Percentiles rank a stretch among this genome's conserved stretches.
phyloP scores from a whole-genome alignment of 30 jellyfish, hydroid and myxozoan genomes.

The Sanderia malayensis region DNA sequence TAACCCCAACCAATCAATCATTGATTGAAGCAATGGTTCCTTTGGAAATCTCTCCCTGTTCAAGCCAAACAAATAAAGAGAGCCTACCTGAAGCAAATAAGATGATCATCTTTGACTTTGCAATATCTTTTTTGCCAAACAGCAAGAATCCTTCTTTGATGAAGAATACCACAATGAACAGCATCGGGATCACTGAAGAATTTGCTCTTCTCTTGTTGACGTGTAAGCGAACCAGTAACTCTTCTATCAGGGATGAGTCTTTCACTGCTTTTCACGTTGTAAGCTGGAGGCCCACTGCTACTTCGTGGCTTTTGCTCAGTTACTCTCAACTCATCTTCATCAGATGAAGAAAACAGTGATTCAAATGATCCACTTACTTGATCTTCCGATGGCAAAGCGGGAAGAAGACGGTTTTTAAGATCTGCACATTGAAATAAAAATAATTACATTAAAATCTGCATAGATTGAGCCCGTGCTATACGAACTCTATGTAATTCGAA shows the following conservation, averaged over 20 bases:
- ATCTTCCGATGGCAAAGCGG: conserved; percentile 43
- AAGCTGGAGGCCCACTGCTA: conserved; percentile 53
- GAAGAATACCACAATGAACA: conserved; percentile 81
- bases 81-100: conserved; percentile 72
- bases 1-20: too few relatives aligned
- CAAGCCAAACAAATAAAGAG: too few relatives aligned
- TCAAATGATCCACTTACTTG: conserved; percentile 84
- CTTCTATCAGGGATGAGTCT: conserved; percentile 46
- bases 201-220: conserved; percentile 44
- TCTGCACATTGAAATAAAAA: background rate
- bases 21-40: too few relatives aligned
- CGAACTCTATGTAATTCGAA: too few relatives aligned
- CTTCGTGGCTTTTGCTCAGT: conserved; percentile 43
- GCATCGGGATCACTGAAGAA: conserved; percentile 88
- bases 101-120: conserved; percentile 71
- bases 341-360: conserved; percentile 51
- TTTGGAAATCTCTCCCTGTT: too few relatives aligned
- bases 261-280: conserved; percentile 18
- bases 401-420: conserved; percentile 19
- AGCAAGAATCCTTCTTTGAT: conserved; percentile 84
- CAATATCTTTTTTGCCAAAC: conserved; percentile 97
- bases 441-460: background rate
- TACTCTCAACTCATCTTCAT: conserved; percentile 26
- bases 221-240: conserved; percentile 40
- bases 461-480: too few relatives aligned